Evolutionary conservation across 2,888 invertebrate genomes (phyloP).

Genomic region (Troides helena): DNA sequence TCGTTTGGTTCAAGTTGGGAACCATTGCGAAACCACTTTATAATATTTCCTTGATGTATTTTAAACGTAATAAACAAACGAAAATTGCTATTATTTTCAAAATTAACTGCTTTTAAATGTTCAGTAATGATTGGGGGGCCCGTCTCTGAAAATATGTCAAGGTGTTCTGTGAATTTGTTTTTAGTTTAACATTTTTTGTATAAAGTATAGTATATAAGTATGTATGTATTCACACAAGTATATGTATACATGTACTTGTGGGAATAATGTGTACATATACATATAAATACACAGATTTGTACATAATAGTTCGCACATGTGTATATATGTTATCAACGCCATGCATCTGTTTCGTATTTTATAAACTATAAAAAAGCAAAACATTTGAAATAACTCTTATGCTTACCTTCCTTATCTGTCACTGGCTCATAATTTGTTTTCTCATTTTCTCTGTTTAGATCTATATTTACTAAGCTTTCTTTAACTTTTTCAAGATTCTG

Average conservation of each 20-base stretch:
- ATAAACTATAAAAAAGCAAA: neutral
- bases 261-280: neutral
- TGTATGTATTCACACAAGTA: neutral
- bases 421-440: neutral
- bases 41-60: constrained; percentile 84
- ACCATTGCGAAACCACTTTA: constrained; percentile 93
- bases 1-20: constrained; percentile 84
- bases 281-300: neutral
- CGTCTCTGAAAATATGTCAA: constrained; percentile 67
- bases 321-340: constrained; percentile 40
- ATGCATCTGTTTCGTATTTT: constrained; percentile 59
- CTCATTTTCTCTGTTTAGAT: neutral
- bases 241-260: no score
- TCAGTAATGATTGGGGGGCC: constrained; percentile 84
- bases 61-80: constrained; percentile 86
- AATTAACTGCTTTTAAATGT: constrained; percentile 87
- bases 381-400: neutral
- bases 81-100: constrained; percentile 84
- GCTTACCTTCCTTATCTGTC: neutral
- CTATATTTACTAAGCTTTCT: no score
- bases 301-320: neutral
- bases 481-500: no score
- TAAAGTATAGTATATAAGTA: neutral
- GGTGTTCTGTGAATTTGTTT: constrained; percentile 11
- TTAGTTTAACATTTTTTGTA: neutral